These are phyloP conservation scores for Hydra vulgaris DNA, from an alignment of 30 jellyfish, hydroid and myxozoan species.

Conservation along the genomic window DNA sequence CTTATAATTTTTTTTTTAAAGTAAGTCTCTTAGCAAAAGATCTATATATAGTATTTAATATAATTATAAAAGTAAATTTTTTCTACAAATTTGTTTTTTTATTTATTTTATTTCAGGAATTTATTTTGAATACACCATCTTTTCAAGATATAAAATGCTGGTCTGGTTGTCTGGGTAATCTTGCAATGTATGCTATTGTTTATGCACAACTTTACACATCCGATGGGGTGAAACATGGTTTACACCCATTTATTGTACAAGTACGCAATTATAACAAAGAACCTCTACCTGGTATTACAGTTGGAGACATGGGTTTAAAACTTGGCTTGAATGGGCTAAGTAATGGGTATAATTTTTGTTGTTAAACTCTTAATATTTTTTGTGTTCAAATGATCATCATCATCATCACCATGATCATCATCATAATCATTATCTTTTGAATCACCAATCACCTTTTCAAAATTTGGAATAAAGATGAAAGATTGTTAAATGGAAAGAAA, in stretches of 20 bases:
- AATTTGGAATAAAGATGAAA: not conserved
- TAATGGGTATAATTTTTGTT: constrained; percentile 64
- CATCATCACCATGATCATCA: too few relatives aligned
- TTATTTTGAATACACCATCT: constrained; percentile 69
- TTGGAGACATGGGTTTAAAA: constrained; percentile 95
- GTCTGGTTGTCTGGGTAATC: constrained; percentile 83
- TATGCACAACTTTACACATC: constrained; percentile 97
- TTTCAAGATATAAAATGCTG: constrained; percentile 87
- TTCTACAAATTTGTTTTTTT: too few relatives aligned
- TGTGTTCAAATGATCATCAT: too few relatives aligned
- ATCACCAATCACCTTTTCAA: too few relatives aligned
- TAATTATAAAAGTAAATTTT: too few relatives aligned
- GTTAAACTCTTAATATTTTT: not conserved
- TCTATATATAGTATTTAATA: too few relatives aligned
- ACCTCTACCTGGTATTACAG: constrained; percentile 77
- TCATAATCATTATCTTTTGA: too few relatives aligned
- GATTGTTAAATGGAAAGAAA: too few relatives aligned
- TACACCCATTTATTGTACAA: constrained; percentile 74
- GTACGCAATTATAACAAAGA: constrained; percentile 37
- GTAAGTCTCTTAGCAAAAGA: too few relatives aligned
- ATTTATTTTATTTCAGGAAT: constrained; percentile 71
- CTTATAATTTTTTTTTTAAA: too few relatives aligned
- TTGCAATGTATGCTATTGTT: constrained; percentile 80
- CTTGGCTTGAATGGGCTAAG: constrained; percentile 75
- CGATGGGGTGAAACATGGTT: constrained; percentile 94